Base-by-base conservation (phyloP, 2,113 vertebrate species). In the Dolichallabes microphthalmus region DNA sequence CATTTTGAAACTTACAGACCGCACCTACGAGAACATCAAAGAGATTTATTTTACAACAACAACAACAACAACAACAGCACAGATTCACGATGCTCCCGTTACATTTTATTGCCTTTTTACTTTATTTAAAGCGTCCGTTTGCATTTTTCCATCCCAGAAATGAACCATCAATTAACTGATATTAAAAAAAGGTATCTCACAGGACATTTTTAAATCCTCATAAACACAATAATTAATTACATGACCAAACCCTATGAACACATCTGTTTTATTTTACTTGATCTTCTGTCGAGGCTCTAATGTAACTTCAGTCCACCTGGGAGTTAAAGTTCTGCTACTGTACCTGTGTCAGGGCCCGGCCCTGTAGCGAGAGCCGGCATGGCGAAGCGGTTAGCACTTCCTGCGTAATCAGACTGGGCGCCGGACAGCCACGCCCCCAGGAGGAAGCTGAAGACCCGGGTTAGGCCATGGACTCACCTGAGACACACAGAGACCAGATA, bases 361-460 rank as follows among this genome's bases (percentile, higher is more conserved):
- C 88, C 86, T 27, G 85, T 85, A 61, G 87, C 86, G 30, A 89
- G 85, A 74, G 87, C 88, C 9, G 88, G 88, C 88, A 89, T 89
- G 82, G 50, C 19, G 45, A 74, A 4, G 27, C 14, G 30, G 60
- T 63, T 45, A 45, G 45, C 20, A 35, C 74, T 73, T 82, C 80
- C 63, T 83, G 78, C 82, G 27, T 9, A 35, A 58, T 57, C 17
- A 78, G 76, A 30, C 55, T 7, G 53, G 57, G 35, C 63, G n/a
- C 3, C 45, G 9, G 50, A 53, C 66, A 50, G 76, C 85, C 77
- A 85, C 79, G 45, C 76, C 82, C 74, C 64, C 71, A 82, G 85
- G 73, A 81, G 80, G 52, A 88, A 84, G 60, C 71, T 85, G 79
- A 52, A 63, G 77, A 55, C 27, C 64, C n/a, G 12, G 35, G 27